These are phyloP conservation scores for Oxygymnocypris stewartii DNA, from an alignment of 2,113 vertebrate species.

Conservation along the genomic window DNA sequence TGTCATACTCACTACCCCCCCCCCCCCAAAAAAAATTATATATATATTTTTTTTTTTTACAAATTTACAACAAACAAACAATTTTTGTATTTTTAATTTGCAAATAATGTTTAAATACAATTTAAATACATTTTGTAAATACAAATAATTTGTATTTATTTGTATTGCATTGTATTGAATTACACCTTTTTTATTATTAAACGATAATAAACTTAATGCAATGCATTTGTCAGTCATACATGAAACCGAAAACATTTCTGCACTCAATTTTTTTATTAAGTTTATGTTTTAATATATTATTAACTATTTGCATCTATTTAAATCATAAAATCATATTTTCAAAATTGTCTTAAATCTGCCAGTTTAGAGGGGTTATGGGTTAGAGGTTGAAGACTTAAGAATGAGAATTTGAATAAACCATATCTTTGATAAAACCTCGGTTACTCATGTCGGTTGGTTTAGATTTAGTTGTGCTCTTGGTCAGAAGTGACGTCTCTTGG, in stretches of 20 bases:
- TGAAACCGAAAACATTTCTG: no score
- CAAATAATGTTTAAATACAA: no score
- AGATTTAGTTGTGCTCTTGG: slow-evolving; percentile 5
- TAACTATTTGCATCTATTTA: no score
- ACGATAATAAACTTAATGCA: not conserved
- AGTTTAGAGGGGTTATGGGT: not conserved
- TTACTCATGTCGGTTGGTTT: not conserved
- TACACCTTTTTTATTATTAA: not conserved
- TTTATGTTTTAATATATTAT: no score
- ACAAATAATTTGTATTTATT: no score
- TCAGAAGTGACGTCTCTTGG: slow-evolving; percentile 14
- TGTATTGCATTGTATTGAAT: not conserved
- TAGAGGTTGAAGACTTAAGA: not conserved
- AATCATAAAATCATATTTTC: no score
- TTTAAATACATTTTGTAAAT: no score
- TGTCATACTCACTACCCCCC: not conserved
- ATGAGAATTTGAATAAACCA: not conserved
- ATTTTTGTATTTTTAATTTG: no score
- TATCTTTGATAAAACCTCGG: not conserved
- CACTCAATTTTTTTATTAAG: no score
- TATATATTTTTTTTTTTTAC: no score
- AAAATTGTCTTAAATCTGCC: not conserved
- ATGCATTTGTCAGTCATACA: no score
- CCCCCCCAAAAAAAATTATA: not conserved
- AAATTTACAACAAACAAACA: no score